phyloP scores from a whole-genome alignment of 2,113 vertebrate species.

The Echinops telfairi region DNA sequence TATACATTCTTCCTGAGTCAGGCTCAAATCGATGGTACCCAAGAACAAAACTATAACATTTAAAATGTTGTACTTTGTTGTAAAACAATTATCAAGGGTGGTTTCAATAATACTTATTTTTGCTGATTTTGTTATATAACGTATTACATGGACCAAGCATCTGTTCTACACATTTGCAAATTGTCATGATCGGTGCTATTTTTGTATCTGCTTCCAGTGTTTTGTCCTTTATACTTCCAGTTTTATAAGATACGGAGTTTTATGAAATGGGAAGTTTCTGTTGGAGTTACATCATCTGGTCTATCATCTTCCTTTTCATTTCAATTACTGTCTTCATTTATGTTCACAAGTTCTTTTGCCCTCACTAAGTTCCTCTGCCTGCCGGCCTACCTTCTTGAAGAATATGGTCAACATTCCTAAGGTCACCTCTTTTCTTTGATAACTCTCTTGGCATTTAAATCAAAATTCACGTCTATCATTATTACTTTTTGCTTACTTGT shows the following conservation, averaged over 20 bases:
- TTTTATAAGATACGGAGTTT: not conserved
- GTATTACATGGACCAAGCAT: not conserved
- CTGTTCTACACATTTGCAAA: not conserved
- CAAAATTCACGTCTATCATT: too few relatives aligned
- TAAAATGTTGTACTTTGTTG: not conserved
- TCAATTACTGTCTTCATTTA: too few relatives aligned
- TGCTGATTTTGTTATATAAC: not conserved
- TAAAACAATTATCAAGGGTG: not conserved
- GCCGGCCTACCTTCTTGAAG: rapidly evolving
- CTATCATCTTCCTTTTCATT: not conserved
- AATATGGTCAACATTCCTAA: rapidly evolving
- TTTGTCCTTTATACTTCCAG: not conserved
- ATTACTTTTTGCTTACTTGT: not conserved
- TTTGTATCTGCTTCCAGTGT: not conserved
- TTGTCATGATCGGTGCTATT: too few relatives aligned
- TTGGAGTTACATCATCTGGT: not conserved
- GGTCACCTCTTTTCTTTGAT: not conserved
- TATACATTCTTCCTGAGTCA: too few relatives aligned
- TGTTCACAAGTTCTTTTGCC: not conserved
- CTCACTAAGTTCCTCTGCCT: not conserved
- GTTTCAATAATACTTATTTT: not conserved
- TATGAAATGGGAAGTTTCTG: not conserved
- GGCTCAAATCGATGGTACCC: too few relatives aligned
- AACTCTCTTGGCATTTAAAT: not conserved
- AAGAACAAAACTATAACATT: too few relatives aligned